Evolutionary conservation across 30 jellyfish, hydroid and myxozoan species (phyloP).

Genomic region (Clytia hemisphaerica): DNA sequence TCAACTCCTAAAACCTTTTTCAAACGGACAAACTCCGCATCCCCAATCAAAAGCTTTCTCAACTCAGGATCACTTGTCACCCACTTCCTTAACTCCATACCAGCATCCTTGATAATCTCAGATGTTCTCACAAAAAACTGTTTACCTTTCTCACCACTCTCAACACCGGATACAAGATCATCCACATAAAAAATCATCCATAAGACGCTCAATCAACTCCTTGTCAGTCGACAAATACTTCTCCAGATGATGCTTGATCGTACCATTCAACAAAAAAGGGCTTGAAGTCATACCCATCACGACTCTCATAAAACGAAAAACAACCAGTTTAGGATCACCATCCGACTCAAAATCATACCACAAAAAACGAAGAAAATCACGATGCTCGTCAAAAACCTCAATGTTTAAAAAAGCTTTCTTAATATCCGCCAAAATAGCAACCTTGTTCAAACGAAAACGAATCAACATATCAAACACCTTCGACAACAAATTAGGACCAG

Average conservation of each 20-base stretch:
- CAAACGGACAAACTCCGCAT: background rate
- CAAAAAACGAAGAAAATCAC: slow-evolving; percentile 35
- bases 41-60: background rate
- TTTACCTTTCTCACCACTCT: background rate
- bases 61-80: background rate
- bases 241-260: slow-evolving; percentile 9
- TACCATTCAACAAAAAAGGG: slow-evolving; percentile 34
- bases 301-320: slow-evolving; percentile 19
- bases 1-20: background rate
- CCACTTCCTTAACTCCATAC: slow-evolving; percentile 1
- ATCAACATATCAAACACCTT: slow-evolving; percentile 24
- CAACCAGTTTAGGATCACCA: slow-evolving; percentile 13
- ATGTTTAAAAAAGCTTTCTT: slow-evolving; percentile 35
- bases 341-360: slow-evolving; percentile 23
- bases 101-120: background rate
- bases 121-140: background rate
- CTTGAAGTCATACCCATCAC: slow-evolving; percentile 23
- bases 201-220: background rate
- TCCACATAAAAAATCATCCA: slow-evolving; percentile 24
- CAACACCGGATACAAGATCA: slow-evolving; percentile 15
- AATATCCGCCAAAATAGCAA: slow-evolving; percentile 32
- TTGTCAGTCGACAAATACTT: slow-evolving; percentile 8
- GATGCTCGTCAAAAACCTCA: slow-evolving; percentile 20
- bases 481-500: slow-evolving; percentile 28
- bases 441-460: slow-evolving; percentile 19